A percentile compares a stretch with the other conserved stretches of the same genome.
Evolutionary conservation across 2,888 invertebrate genomes (phyloP).

Genomic region (Agonopterix heracliana): DNA sequence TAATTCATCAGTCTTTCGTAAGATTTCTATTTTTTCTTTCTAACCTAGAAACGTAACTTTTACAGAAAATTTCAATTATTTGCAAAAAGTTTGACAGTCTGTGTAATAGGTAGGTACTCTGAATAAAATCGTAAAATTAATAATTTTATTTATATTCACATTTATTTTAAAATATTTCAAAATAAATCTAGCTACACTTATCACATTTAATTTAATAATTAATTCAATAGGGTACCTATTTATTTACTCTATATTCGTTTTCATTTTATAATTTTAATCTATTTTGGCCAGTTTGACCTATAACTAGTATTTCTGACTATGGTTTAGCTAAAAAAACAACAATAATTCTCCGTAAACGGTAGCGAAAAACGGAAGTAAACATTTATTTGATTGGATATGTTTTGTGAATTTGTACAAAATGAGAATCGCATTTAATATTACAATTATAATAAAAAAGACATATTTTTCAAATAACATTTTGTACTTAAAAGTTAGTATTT

Average conservation of each 20-base stretch:
- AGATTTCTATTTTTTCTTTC: conserved; percentile 38
- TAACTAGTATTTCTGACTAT: conserved; percentile 15
- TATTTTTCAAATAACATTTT: conserved; percentile 17
- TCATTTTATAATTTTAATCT: conserved; percentile 12
- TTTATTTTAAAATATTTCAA: neutral
- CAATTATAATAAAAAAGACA: conserved; percentile 6
- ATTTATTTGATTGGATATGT: conserved; percentile 38
- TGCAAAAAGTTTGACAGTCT: neutral
- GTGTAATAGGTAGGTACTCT: neutral
- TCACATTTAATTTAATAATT: conserved; percentile 5
- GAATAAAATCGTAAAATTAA: too few species aligned
- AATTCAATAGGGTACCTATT: neutral
- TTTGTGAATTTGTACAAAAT: conserved; percentile 53
- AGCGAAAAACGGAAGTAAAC: neutral
- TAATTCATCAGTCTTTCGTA: conserved; percentile 60
- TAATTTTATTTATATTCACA: too few species aligned
- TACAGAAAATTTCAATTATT: neutral
- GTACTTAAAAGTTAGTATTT: conserved; percentile 25
- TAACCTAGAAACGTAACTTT: conserved; percentile 23
- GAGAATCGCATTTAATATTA: conserved; percentile 24
- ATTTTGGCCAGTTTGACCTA: conserved; percentile 49
- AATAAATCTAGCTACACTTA: conserved; percentile 8
- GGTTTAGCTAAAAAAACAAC: neutral
- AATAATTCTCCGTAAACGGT: neutral
- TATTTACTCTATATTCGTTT: conserved; percentile 1